Evolutionary conservation across 2,888 invertebrate species (phyloP).

Genomic region (Volucella bombylans): DNA sequence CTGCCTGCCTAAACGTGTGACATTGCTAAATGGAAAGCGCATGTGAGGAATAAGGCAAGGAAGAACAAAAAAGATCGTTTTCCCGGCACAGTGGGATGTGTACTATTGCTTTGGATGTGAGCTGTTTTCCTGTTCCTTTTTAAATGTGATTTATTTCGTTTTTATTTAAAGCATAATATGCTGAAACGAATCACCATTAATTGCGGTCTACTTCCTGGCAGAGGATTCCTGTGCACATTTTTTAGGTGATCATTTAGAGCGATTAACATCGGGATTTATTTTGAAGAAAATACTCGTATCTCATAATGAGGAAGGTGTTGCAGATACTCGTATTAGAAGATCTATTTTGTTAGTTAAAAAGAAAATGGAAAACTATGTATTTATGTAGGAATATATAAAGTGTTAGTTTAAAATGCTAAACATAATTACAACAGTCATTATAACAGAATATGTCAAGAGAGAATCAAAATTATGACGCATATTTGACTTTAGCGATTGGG

Average conservation of each 20-base stretch:
- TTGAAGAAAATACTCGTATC: not conserved
- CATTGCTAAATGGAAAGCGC: constrained; percentile 55
- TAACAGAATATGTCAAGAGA: too few relatives aligned
- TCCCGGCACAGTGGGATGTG: constrained; percentile 25
- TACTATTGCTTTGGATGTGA: constrained; percentile 11
- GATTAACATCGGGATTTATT: constrained; percentile 22
- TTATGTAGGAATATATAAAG: too few relatives aligned
- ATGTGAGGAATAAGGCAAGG: constrained; percentile 38
- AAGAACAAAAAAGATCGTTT: constrained; percentile 40
- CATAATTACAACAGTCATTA: too few relatives aligned
- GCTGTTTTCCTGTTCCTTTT: constrained; percentile 53
- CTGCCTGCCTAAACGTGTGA: constrained; percentile 35
- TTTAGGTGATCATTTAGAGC: constrained; percentile 39
- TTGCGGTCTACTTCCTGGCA: constrained; percentile 73
- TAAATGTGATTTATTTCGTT: constrained; percentile 70
- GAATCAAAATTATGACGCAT: too few relatives aligned
- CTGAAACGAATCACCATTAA: constrained; percentile 74
- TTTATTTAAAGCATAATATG: constrained; percentile 74
- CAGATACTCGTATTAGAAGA: too few relatives aligned
- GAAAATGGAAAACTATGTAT: not conserved
- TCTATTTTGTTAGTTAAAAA: not conserved
- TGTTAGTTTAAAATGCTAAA: too few relatives aligned
- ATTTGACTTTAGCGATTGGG: too few relatives aligned
- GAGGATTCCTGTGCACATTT: constrained; percentile 29
- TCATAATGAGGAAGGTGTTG: too few relatives aligned